Conservation (phyloP, 2,113 vertebrate genomes). For the Alexandromys fortis region DNA sequence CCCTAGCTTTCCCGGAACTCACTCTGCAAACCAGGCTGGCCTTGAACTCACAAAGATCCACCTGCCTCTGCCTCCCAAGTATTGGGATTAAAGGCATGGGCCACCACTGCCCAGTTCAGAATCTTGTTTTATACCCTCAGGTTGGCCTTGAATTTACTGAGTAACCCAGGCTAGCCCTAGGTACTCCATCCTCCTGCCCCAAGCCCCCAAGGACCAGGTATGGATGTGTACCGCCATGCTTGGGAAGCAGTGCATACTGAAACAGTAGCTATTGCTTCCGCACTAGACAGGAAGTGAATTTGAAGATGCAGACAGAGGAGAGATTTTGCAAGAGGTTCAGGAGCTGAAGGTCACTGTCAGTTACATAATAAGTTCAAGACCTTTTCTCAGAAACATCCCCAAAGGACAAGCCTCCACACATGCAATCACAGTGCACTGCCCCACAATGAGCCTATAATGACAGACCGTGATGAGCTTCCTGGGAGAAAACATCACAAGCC, state of each 20-base stretch:
- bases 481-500: neutral
- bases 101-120: neutral
- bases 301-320: conserved; percentile 3
- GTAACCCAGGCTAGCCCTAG: neutral
- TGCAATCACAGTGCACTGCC: neutral
- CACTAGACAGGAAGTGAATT: neutral
- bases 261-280: neutral
- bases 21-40: too few relatives aligned
- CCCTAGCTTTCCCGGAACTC: too few relatives aligned
- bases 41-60: too few relatives aligned
- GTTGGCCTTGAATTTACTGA: neutral
- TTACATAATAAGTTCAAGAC: neutral
- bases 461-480: neutral
- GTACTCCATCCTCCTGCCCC: neutral
- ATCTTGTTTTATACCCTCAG: neutral
- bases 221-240: neutral
- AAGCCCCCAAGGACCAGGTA: neutral
- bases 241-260: too few relatives aligned
- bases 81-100: too few relatives aligned
- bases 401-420: neutral
- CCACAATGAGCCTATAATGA: neutral
- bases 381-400: neutral
- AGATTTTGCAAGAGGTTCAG: neutral
- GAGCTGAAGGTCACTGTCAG: neutral
- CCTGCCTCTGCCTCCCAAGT: too few relatives aligned